Evolutionary conservation across 2,797 vertebrate species (phyloP).

Genomic region (Potorous gilbertii): DNA sequence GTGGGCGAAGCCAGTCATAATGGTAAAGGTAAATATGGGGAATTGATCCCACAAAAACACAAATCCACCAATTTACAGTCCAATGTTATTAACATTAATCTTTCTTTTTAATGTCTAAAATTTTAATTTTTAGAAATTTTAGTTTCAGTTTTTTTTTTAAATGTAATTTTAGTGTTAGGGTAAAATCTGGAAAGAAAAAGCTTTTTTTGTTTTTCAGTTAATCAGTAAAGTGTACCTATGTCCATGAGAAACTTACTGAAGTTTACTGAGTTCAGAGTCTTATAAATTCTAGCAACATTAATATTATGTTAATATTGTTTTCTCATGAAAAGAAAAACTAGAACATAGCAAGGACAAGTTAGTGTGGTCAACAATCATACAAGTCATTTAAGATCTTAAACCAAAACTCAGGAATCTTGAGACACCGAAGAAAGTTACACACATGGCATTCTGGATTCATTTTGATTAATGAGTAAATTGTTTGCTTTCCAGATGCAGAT

Average conservation of each 20-base stretch:
- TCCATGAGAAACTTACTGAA: not conserved
- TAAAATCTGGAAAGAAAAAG: not conserved
- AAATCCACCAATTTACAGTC: not conserved
- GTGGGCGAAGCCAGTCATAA: not conserved
- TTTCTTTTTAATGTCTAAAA: not conserved
- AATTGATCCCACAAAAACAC: not conserved
- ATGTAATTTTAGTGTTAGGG: not conserved
- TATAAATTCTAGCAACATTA: not conserved
- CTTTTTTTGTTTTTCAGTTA: not conserved
- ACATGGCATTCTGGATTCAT: not conserved
- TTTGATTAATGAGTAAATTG: constrained; percentile 14
- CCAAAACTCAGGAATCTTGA: not conserved
- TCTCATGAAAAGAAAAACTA: not conserved
- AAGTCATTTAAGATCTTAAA: not conserved
- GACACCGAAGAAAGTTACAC: not conserved
- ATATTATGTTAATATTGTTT: not conserved
- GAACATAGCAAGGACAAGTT: not conserved
- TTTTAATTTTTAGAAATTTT: not conserved
- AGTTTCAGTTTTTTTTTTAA: not conserved
- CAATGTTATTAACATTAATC: not conserved
- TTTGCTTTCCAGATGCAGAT: constrained; percentile 34
- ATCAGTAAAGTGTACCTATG: not conserved
- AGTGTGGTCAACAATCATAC: not conserved
- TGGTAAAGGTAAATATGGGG: not conserved
- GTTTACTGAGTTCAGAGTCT: not conserved